A percentile compares a stretch with the other conserved stretches of the same genome.
Evolutionary conservation across 2,888 invertebrate species (phyloP).

Genomic region (Argynnis bischoffii): DNA sequence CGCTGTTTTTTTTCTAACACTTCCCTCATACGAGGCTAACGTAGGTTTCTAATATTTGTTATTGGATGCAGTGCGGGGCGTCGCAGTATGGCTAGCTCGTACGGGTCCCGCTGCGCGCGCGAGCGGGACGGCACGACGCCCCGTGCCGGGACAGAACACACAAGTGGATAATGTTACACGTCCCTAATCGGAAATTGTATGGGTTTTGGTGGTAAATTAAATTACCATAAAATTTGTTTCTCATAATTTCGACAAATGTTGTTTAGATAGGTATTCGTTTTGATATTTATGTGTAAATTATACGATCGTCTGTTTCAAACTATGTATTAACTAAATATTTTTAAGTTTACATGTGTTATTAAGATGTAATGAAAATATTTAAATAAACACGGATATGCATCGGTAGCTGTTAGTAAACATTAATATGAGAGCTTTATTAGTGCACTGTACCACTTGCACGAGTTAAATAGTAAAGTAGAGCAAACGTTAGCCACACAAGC

Average conservation of each 20-base stretch:
- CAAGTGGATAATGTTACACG: conserved; percentile 35
- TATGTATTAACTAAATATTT: too few relatives aligned
- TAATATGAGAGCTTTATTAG: too few relatives aligned
- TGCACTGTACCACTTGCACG: too few relatives aligned
- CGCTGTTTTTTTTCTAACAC: conserved; percentile 76
- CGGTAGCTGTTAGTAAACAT: too few relatives aligned
- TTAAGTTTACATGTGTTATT: too few relatives aligned
- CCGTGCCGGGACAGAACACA: conserved; percentile 39
- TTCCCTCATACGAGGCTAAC: conserved; percentile 54
- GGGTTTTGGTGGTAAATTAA: conserved; percentile 19
- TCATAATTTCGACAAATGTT: neutral
- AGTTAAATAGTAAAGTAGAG: too few relatives aligned
- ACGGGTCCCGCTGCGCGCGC: conserved; percentile 39
- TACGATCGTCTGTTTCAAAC: too few relatives aligned
- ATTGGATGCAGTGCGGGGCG: neutral
- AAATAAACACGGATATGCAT: too few relatives aligned
- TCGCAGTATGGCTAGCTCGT: neutral
- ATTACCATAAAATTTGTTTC: conserved; percentile 15
- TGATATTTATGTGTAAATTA: too few relatives aligned
- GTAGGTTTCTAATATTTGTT: conserved; percentile 54
- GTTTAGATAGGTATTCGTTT: neutral
- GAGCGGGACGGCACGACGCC: conserved; percentile 27
- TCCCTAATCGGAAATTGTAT: conserved; percentile 25
- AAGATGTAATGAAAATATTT: too few relatives aligned
- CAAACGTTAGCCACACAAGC: too few relatives aligned